Evolutionary conservation across 2,797 vertebrate genomes (phyloP), one percentile per base, ranked within the genome.

Genomic region (Gymnopithys bicolor): DNA sequence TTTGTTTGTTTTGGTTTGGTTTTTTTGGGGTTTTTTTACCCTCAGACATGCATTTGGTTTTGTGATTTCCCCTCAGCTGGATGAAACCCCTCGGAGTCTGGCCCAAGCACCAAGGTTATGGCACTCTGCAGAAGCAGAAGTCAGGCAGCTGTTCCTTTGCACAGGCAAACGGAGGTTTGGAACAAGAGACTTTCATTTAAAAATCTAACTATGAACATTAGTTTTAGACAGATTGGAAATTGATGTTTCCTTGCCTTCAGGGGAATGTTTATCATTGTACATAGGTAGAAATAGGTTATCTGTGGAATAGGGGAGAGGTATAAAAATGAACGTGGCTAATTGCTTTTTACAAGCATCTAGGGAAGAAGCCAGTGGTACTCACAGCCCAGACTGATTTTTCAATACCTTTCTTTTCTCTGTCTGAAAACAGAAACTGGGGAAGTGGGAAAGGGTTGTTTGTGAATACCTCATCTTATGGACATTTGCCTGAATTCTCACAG

Each of bases 241-340:
- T 27, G 64, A 59, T 81, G 66, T 49, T 94, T 59, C 69, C 89
- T 70, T 80, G 69, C 85, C 94, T 92, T 94, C 60, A 19, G 87
- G 66, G 79, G 53, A 81, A 86, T 48, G 73, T 59, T 83, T 69
- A 88, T 79, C 49, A 75, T 68, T 84, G 79, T 80, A 84, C 75
- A 74, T 7, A 58, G 75, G 84, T 85, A 91, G 68, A 78, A 92
- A 80, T 9, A 92, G 45, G 77, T 89, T 92, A 85, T n/a, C 78
- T 79, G 11, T 5, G 63, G 51, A 93, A 87, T 46, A 74, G 32
- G 55, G 32, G 22, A 55, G 63, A 88, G 19, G 69, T 46, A 51
- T 79, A 88, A 92, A 92, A 88, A 51, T 19, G 23, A 89, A 86
- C 3, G 9, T 6, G 35, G 60, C 56, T 90, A 81, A 91, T 90